phyloP scores from a whole-genome alignment of 2,888 invertebrate genomes.

The Nemotelus pantherinus region DNA sequence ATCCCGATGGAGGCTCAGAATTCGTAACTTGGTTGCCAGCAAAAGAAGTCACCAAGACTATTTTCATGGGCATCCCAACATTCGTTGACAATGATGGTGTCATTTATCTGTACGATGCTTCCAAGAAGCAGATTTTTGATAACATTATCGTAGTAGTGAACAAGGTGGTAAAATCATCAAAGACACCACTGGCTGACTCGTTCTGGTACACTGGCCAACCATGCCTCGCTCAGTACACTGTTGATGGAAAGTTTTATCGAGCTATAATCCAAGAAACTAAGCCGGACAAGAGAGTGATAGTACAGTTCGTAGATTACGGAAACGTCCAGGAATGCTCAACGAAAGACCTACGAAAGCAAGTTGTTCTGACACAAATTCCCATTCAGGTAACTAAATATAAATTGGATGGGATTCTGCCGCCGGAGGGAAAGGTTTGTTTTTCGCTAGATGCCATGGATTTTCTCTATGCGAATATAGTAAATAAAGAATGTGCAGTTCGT shows the following conservation, averaged over 20 bases:
- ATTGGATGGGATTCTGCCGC: conserved; percentile 68
- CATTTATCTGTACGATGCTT: conserved; percentile 62
- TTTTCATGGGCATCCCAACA: conserved; percentile 72
- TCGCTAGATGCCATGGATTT: conserved; percentile 69
- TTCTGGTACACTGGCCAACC: conserved; percentile 72
- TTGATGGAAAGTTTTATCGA: conserved; percentile 77
- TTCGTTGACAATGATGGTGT: conserved; percentile 71
- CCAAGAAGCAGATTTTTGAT: conserved; percentile 61
- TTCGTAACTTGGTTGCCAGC: conserved; percentile 70
- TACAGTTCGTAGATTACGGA: conserved; percentile 85
- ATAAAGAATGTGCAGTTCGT: conserved; percentile 68
- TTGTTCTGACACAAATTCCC: conserved; percentile 73
- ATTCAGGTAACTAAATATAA: conserved; percentile 72
- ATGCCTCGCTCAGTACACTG: conserved; percentile 74
- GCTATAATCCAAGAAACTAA: conserved; percentile 69
- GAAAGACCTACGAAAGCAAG: conserved; percentile 70
- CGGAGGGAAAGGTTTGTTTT: conserved; percentile 65
- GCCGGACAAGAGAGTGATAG: conserved; percentile 65
- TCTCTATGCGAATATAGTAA: conserved; percentile 70
- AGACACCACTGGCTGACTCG: conserved; percentile 56
- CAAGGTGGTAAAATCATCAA: conserved; percentile 64
- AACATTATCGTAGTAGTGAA: conserved; percentile 67
- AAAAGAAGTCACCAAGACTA: conserved; percentile 65
- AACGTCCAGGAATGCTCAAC: conserved; percentile 74
- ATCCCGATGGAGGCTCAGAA: conserved; percentile 55